Evolutionary conservation across 2,888 invertebrate genomes (phyloP).

Genomic region (Zhengitettix transpicula): DNA sequence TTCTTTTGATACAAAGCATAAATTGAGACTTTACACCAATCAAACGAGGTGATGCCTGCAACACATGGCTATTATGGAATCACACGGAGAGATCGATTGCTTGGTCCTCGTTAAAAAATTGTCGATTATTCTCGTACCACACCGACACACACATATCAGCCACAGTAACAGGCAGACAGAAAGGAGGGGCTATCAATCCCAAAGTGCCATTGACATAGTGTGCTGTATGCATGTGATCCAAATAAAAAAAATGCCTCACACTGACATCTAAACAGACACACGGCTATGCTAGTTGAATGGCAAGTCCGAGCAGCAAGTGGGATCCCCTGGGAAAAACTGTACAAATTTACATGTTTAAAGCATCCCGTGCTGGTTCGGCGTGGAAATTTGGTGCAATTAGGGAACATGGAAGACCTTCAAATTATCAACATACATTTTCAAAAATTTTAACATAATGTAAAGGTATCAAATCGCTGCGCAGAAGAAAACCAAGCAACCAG

Average conservation of each 20-base stretch:
- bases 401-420: constrained; percentile 18
- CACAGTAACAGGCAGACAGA: constrained; percentile 11
- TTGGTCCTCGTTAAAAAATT: constrained; percentile 13
- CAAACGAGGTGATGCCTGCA: constrained; percentile 7
- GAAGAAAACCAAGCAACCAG: constrained; percentile 11
- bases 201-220: constrained; percentile 11
- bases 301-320: constrained; percentile 12
- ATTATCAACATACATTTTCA: constrained; percentile 14
- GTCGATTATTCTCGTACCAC: constrained; percentile 12
- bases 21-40: constrained; percentile 13
- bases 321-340: constrained; percentile 6
- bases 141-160: constrained; percentile 13
- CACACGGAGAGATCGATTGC: constrained; percentile 9
- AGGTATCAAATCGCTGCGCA: constrained; percentile 14
- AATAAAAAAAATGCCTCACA: constrained; percentile 13
- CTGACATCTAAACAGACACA: constrained; percentile 15
- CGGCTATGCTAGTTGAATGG: constrained; percentile 14
- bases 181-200: constrained; percentile 5
- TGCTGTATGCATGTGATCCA: constrained; percentile 13
- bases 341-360: constrained; percentile 12
- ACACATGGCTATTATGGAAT: neutral
- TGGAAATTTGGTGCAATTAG: constrained; percentile 15
- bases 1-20: constrained; percentile 12
- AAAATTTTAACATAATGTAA: constrained; percentile 9
- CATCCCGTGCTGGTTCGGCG: constrained; percentile 13